These are phyloP conservation scores for Heliconius eleuchia DNA, from an alignment of 1,140 invertebrate genomes.

Conservation along the genomic window DNA sequence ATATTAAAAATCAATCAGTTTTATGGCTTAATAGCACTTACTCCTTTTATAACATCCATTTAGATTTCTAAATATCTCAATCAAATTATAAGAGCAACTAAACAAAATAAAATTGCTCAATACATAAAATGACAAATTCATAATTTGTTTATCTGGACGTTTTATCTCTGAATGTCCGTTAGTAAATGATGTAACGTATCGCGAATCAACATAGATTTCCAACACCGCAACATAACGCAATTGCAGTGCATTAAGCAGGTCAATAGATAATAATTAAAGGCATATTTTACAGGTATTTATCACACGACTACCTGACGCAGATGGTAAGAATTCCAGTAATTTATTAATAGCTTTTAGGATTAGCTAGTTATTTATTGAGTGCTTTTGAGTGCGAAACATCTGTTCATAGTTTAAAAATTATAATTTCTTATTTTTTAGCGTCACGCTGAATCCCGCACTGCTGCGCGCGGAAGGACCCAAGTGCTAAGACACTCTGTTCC, in stretches of 20 bases:
- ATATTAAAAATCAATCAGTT: neutral
- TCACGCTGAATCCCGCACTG: too few species aligned
- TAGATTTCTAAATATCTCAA: neutral
- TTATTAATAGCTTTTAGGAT: neutral
- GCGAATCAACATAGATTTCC: constrained; percentile 34
- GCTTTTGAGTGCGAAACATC: neutral
- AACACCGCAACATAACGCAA: neutral
- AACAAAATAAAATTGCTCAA: constrained; percentile 12
- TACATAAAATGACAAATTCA: constrained; percentile 22
- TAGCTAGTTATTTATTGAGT: too few species aligned
- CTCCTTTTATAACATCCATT: neutral
- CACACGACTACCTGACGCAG: neutral
- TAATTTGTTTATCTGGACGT: constrained; percentile 23
- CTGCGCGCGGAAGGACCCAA: too few species aligned
- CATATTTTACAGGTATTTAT: constrained; percentile 1
- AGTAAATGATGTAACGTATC: constrained; percentile 35
- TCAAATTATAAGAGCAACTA: neutral
- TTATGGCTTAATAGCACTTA: neutral
- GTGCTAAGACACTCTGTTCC: too few species aligned
- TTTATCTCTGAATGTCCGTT: constrained; percentile 25
- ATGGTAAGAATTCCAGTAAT: neutral
- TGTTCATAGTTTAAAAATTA: neutral
- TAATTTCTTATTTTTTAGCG: too few species aligned
- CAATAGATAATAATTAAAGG: constrained; percentile 7
- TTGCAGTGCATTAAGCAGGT: constrained; percentile 5